These are phyloP conservation scores for Emmelina monodactyla DNA, from an alignment of 2,888 invertebrate species.

Conservation along the genomic window DNA sequence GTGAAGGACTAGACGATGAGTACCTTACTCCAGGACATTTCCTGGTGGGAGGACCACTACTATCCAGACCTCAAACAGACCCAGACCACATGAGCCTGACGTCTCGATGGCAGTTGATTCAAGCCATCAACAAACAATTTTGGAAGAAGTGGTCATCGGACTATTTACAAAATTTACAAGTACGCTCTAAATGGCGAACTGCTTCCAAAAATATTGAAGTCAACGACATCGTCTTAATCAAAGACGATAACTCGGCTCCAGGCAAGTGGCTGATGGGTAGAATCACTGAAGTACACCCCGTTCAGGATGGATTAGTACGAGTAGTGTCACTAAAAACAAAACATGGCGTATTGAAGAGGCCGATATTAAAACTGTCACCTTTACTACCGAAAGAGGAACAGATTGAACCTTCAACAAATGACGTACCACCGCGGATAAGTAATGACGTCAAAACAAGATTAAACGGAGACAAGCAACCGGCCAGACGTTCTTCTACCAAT, in stretches of 20 bases:
- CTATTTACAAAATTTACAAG: not conserved
- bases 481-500: no score
- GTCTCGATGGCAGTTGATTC: not conserved
- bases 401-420: not conserved
- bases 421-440: no score
- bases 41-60: not conserved
- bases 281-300: not conserved
- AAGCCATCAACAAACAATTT: not conserved
- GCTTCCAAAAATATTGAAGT: not conserved
- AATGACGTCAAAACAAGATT: not conserved
- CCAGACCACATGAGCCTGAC: not conserved
- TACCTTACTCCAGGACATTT: conserved; percentile 1
- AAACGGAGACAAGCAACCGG: no score
- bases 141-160: not conserved
- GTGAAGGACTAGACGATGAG: not conserved
- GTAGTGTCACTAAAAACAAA: conserved; percentile 3
- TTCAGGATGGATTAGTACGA: not conserved
- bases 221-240: not conserved
- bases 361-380: conserved; percentile 1
- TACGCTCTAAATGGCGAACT: not conserved
- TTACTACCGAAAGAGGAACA: not conserved
- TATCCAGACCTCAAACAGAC: not conserved
- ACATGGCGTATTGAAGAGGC: conserved; percentile 1
- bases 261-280: conserved; percentile 1
- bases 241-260: not conserved